Percentiles rank a stretch among this genome's conserved stretches.
These are phyloP conservation scores for Altica lythri DNA, from an alignment of 2,888 invertebrate genomes.

Conservation along the genomic window DNA sequence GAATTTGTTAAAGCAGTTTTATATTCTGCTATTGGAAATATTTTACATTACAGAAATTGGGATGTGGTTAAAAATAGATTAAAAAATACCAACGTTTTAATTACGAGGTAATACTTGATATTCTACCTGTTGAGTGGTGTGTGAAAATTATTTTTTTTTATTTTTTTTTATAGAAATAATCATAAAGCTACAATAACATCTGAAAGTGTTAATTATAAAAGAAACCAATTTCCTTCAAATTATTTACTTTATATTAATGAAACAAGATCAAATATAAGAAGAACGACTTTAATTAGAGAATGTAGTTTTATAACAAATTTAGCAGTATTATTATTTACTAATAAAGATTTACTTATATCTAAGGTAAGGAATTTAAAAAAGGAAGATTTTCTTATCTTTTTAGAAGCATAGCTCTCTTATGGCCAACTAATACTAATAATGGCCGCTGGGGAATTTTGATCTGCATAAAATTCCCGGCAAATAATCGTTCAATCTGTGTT, in stretches of 20 bases:
- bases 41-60: conserved; percentile 59
- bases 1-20: conserved; percentile 65
- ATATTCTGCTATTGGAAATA: conserved; percentile 63
- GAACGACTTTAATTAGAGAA: conserved; percentile 63
- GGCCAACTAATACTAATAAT: too few relatives aligned
- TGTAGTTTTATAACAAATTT: conserved; percentile 65
- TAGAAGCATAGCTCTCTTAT: too few relatives aligned
- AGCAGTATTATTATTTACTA: conserved; percentile 63
- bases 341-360: conserved; percentile 45
- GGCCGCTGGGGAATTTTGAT: too few relatives aligned
- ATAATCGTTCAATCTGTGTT: too few relatives aligned
- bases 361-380: conserved; percentile 40
- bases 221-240: conserved; percentile 56
- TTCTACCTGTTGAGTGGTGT: background rate
- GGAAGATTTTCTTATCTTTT: background rate
- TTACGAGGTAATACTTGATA: conserved; percentile 60
- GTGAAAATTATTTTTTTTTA: conserved; percentile 15
- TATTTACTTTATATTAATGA: conserved; percentile 64
- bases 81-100: conserved; percentile 52
- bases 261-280: conserved; percentile 61
- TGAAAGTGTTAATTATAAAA: conserved; percentile 68
- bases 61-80: conserved; percentile 61
- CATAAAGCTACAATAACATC: conserved; percentile 63
- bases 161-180: conserved; percentile 58
- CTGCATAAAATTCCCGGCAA: too few relatives aligned